Percentiles rank a stretch among this genome's conserved stretches.
Evolutionary conservation across 1,140 invertebrate genomes (phyloP).

Genomic region (Melanaphis sacchari): DNA sequence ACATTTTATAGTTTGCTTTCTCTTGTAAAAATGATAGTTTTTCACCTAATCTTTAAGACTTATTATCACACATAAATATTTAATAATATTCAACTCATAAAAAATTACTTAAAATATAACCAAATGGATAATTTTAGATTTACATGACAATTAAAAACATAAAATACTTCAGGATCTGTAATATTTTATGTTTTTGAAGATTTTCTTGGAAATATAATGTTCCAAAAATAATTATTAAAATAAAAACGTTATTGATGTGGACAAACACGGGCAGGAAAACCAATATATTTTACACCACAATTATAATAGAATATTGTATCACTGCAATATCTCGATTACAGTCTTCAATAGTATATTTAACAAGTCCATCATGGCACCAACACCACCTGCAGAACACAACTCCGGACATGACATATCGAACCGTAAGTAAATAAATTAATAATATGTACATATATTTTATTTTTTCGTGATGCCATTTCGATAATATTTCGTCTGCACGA

Average conservation of each 20-base stretch:
- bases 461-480: background rate
- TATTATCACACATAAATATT: background rate
- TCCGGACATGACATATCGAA: background rate
- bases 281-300: background rate
- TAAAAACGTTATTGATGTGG: too few species aligned
- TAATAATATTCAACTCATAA: background rate
- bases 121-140: background rate
- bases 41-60: background rate
- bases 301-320: background rate
- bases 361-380: background rate
- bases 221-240: background rate
- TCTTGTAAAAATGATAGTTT: background rate
- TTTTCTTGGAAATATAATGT: background rate
- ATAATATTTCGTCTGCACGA: conserved; percentile 34
- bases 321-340: background rate
- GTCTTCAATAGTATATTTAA: background rate
- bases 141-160: background rate
- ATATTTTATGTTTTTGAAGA: too few species aligned
- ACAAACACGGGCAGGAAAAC: background rate
- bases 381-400: background rate
- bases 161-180: too few species aligned
- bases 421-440: conserved; percentile 35
- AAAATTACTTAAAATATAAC: background rate
- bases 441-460: background rate
- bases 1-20: background rate